Base-by-base conservation (phyloP, 2,113 vertebrate genomes). In the Candoia aspera region DNA sequence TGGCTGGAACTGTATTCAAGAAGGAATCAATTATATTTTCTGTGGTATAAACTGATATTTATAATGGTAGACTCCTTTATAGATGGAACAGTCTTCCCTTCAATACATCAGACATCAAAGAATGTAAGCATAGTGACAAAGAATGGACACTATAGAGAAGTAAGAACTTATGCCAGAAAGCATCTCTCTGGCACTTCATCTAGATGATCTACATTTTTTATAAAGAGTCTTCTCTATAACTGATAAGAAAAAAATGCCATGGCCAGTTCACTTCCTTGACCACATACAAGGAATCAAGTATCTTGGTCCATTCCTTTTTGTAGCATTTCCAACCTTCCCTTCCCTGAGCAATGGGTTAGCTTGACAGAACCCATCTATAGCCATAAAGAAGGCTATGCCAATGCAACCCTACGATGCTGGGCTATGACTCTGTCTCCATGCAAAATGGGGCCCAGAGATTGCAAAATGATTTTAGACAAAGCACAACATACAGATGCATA, bases 171-270 rank as follows among this genome's bases (percentile, higher is more conserved):
- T 73, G 17, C 9, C 15, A 21, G 1, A 60, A 86, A 26, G 0
- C 24, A 92, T 0, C 55, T 84, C 62, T 26, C 93, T 86, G 79
- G 12, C 10, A 92, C 92, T 93, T 83, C 42, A 10, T 57, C 26
- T 33, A 37, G 33, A 79, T 2, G 33, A 33, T 10, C 59, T 68
- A 13, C 87, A 49, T 55, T 86, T 46, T 46, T 62, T 29, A 29
- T 42, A 84, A 73, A 42, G 8, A 93, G 19, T 17, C 6, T 54
- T 1, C 11, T 13, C 13, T 33, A 0, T 4, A 0, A 49, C 59
- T 64, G 0, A 53, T 87, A 0, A 53, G 57, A 24, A 0, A n/a
- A n/a, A 1, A 53, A 62, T 64, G 24, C 2, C 37, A n/a, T 54
- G 54, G 8, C 9, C n/a, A 64, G 3, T 29, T 90, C 12, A n/a